phyloP scores from a whole-genome alignment of 2,113 vertebrate species.

The Centropus unirufus region DNA sequence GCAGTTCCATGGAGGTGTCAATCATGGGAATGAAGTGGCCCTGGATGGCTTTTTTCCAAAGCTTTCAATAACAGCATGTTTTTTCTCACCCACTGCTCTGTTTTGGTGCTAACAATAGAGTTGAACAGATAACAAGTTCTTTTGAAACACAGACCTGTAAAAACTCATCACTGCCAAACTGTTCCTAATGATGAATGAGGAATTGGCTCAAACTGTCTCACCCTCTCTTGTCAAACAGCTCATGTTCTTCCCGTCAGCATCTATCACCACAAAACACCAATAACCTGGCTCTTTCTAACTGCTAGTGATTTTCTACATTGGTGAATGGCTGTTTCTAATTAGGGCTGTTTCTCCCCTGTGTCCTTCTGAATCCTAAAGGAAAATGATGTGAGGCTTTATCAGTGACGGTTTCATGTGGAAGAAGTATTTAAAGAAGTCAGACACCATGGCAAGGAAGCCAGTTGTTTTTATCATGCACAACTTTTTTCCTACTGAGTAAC shows the following conservation, averaged over 20 bases:
- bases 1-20: neutral
- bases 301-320: neutral
- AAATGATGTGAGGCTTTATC: neutral
- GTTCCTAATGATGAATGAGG: neutral
- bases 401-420: neutral
- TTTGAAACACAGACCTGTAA: neutral
- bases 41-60: neutral
- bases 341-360: neutral
- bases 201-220: neutral
- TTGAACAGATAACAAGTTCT: neutral
- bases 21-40: neutral
- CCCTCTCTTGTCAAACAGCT: neutral
- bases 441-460: neutral
- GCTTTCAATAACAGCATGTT: neutral
- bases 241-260: neutral
- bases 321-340: neutral
- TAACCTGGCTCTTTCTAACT: neutral
- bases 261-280: neutral
- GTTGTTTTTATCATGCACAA: conserved; percentile 22
- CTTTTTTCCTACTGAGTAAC: neutral
- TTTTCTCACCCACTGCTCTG: neutral
- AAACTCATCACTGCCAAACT: neutral
- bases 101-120: neutral
- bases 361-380: neutral
- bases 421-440: neutral